Evolutionary conservation across 2,113 vertebrate genomes (phyloP), one percentile per base, ranked within the genome.

Genomic region (Dryoscopus gambensis): DNA sequence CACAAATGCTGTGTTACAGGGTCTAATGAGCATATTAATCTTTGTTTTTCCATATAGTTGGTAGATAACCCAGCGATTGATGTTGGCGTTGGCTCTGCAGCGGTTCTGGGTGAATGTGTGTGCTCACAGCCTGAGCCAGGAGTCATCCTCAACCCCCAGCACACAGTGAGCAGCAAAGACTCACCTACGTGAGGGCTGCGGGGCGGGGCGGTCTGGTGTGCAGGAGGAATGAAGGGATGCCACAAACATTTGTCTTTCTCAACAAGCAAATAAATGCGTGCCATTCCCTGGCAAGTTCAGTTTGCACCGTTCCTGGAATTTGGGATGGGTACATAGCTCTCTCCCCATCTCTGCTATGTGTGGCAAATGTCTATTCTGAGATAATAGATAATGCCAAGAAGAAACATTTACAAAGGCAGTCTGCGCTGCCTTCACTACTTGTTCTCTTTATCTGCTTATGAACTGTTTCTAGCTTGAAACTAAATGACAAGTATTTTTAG

Each of bases 311-410:
- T 94, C 79, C 60, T 3, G 56, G 94, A 96, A 97, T 97, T 24
- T 76, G 97, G 94, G 91, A 37, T 76, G 90, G 89, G 71, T 93
- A 53, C 87, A 71, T 86, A 79, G 77, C 46, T 80, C 68, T 91
- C 63, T 71, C 90, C 81, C 67, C 65, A 60, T 60, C 82, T 75
- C 90, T 90, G 91, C 93, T 53, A 82, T 81, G 64, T 49, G 68
- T 80, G 83, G n/a, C 80, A 53, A 89, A 40, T 80, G 57, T 65
- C 84, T 87, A 8, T 78, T 75, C 83, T 62, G 65, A 87, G 81
- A 69, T 56, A 73, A 71, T 0, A 59, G 52, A 78, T 50, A 83
- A 68, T 56, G 70, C 74, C 87, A 57, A 60, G n/a, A 25, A 30
- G 49, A 64, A 82, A 52, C 15, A 30, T 62, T 64, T 33, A 28